Evolutionary conservation across 2,888 invertebrate genomes (phyloP), one percentile per base, ranked within the genome.

Genomic region (Erynnis tages): DNA sequence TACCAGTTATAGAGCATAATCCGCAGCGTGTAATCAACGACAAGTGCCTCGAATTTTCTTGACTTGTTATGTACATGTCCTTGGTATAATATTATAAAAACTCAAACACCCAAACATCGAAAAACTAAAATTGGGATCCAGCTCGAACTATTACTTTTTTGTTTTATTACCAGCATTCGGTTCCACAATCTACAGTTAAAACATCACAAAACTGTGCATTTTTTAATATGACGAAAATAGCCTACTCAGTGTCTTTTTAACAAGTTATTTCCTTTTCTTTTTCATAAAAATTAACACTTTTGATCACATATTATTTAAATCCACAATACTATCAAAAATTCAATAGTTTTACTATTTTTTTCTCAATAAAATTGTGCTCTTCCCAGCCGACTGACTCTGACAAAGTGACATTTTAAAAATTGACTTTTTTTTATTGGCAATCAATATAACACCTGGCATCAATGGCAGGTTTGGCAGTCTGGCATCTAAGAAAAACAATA

Each of bases 61-160:
- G 75, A 78, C 81, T 87, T 87, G 78, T 66, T 80, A 83, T 83
- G 85, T 73, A 85, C 88, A 89, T 89, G 87, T 88, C 88, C 88
- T 87, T 86, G 82, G 79, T 67, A 75, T 77, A 76, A 66, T 76
- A 65, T 74, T 67, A 66, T 75, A 71, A 67, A 73, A 79, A 76
- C 69, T 65, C 66, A 72, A 67, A 72, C 73, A 77, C 77, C 69
- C 76, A 74, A 74, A 73, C 76, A 82, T 79, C 71, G 70, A 71
- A 73, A 75, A 73, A 66, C 67, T 38, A 11, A 67, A 56, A 58
- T 27, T 21, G n/a, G 13, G 37, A 35, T 38, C 44, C 11, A 23
- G 30, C 11, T 30, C 10, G 43, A 29, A 7, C 29, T 30, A 30
- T 30, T 43, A 43, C 19, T 32, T 29, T 19, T 2, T 44, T 32